phyloP scores from a whole-genome alignment of 1,140 invertebrate genomes.

The Odontomachus brunneus region DNA sequence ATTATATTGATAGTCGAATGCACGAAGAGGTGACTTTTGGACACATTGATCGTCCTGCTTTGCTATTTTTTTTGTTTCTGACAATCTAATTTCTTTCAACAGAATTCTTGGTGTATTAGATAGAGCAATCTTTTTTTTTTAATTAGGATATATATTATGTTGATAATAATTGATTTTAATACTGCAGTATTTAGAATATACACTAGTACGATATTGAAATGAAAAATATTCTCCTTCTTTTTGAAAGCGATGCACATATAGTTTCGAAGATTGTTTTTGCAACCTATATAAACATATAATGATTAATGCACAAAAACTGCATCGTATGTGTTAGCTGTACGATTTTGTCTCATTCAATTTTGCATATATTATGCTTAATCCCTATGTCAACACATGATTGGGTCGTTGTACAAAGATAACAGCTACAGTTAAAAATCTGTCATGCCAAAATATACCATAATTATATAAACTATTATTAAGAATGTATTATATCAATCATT shows the following conservation, averaged over 20 bases:
- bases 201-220: slow-evolving; percentile 31
- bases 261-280: slow-evolving; percentile 29
- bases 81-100: background rate
- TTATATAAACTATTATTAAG: slow-evolving; percentile 26
- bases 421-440: slow-evolving; percentile 15
- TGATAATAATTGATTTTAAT: slow-evolving; percentile 1
- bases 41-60: background rate
- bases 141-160: slow-evolving; percentile 56
- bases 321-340: slow-evolving; percentile 1
- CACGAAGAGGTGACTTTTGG: background rate
- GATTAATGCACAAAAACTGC: background rate
- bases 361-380: background rate
- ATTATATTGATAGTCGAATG: background rate
- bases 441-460: slow-evolving; percentile 44
- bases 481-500: slow-evolving; percentile 52
- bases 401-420: slow-evolving; percentile 29
- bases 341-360: slow-evolving; percentile 7
- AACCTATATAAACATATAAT: slow-evolving; percentile 54
- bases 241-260: slow-evolving; percentile 18
- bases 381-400: background rate
- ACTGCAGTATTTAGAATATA: slow-evolving; percentile 37
- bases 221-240: slow-evolving; percentile 33
- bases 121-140: background rate
- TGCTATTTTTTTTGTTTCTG: background rate
- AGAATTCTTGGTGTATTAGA: background rate